Percentiles rank a stretch among this genome's conserved stretches.
Conservation (phyloP, 2,888 invertebrate genomes). For the Elegia similella region DNA sequence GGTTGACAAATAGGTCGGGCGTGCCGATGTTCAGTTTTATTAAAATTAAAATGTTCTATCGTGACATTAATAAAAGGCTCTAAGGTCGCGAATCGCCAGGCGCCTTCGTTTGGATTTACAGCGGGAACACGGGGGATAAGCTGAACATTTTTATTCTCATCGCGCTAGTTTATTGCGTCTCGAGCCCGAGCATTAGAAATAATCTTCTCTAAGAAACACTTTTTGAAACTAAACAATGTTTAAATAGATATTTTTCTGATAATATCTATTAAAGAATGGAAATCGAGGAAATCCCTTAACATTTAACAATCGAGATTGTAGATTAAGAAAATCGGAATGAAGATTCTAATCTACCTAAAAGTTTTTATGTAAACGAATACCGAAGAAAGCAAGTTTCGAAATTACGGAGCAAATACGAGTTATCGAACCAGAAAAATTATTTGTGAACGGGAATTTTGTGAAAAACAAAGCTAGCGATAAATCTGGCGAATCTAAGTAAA, state of each 20-base stretch:
- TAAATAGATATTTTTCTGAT: conserved; percentile 35
- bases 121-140: conserved; percentile 65
- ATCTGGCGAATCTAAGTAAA: conserved; percentile 58
- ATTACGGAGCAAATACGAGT: conserved; percentile 29
- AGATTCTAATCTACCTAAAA: background rate
- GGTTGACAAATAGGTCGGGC: conserved; percentile 80
- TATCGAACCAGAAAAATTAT: conserved; percentile 37
- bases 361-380: background rate
- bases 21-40: conserved; percentile 80
- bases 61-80: conserved; percentile 70
- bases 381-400: conserved; percentile 18
- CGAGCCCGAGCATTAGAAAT: conserved; percentile 71
- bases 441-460: conserved; percentile 49
- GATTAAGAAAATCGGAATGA: background rate
- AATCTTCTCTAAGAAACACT: conserved; percentile 59
- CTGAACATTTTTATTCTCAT: conserved; percentile 76
- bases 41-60: conserved; percentile 78
- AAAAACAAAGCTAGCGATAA: conserved; percentile 62
- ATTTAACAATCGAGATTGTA: background rate
- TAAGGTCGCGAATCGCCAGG: conserved; percentile 65
- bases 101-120: conserved; percentile 61
- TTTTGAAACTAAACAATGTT: conserved; percentile 47
- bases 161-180: conserved; percentile 73
- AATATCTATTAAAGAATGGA: background rate
- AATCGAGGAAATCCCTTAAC: background rate